Evolutionary conservation across 35 echinoderm and acorn worm genomes (phyloP), one percentile per base, ranked within the genome.

Genomic region (Diadema setosum): DNA sequence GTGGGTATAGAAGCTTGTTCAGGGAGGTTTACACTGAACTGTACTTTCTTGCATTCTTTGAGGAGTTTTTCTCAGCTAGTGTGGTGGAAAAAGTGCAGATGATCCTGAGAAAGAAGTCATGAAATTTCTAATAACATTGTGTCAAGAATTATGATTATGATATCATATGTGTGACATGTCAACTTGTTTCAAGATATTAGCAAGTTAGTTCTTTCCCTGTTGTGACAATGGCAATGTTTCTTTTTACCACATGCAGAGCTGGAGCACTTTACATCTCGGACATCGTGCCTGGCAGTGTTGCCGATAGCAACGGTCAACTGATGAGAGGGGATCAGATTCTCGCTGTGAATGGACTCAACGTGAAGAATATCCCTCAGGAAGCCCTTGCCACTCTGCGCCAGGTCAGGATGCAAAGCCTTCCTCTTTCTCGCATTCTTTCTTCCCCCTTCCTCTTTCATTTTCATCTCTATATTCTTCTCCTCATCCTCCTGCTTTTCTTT

Each of bases 231-330:
- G n/a, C n/a, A n/a, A n/a, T n/a, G n/a, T n/a, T n/a, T n/a, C n/a
- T n/a, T 23, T 84, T 29, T 74, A 44, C 2, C 64, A 94, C 86
- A 5, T 85, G 83, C 50, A 93, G 90, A 27, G 78, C 23, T 46
- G 96, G 96, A 24, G 96, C 94, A 0, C 86, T 98, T 41, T 78
- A 78, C 42, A 88, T 98, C 42, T 98, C 96, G 4, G 92, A 94
- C 80, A 94, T 98, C 45, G 88, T 94, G 45, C 49, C 55, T 20
- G 92, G 89, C 32, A 89, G 96, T 5, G 70, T 65, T 33, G 92
- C 96, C 43, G 89, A 91, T 48, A 33, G 78, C 9, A 93, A 94
- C 73, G 92, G 96, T 26, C 45, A 86, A 18, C 44, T 99, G 16
- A 82, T 58, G 58, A 88, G 89, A 80, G 96, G 96, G 23, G 96